Base-by-base conservation (phyloP, 2,113 vertebrate genomes). In the Stigmatopora argus region DNA sequence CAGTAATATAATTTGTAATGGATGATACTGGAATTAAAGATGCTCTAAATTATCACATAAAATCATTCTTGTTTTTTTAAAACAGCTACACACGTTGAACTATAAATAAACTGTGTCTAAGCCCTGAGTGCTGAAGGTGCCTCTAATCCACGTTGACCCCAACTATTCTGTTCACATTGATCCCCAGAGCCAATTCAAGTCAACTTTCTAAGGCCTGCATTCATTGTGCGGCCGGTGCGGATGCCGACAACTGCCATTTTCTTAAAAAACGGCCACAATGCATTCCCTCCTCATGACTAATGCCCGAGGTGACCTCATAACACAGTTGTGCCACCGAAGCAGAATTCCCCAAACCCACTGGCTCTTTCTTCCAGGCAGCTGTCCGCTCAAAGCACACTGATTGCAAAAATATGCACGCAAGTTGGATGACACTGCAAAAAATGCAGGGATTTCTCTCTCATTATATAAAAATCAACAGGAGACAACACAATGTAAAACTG, bases 211-310 rank as follows among this genome's bases (percentile, higher is more conserved):
- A 90, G 86, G 88, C 89, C 87, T 75, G 76, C 83, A 85, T 89
- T 91, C 88, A 91, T 81, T 82, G 82, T 81, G 84, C 41, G 78
- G 72, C 71, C 51, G 26, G 38, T 79, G 81, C 80, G 81, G 86
- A 87, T 83, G 74, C 84, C 75, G 66, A 77, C 85, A 81, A 84
- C 78, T 71, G 86, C 83, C 87, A 76, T 86, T 86, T 91, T 61
- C 90, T 91, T 91, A 87, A 90, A 91, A 56, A 90, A 89, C 86
- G 79, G 79, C 83, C 82, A 90, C 91, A 90, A 89, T 88, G 89
- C 89, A 90, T 90, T 91, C 87, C 75, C 84, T 86, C 79, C 80
- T 85, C 78, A 75, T 92, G 91, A 91, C 82, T 86, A 89, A 89
- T 66, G 86, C 79, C 78, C 79, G 83, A 85, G 85, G 84, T 90